A percentile compares a stretch with the other conserved stretches of the same genome.
Evolutionary conservation across 2,113 vertebrate species (phyloP).

Genomic region (Pavo muticus): DNA sequence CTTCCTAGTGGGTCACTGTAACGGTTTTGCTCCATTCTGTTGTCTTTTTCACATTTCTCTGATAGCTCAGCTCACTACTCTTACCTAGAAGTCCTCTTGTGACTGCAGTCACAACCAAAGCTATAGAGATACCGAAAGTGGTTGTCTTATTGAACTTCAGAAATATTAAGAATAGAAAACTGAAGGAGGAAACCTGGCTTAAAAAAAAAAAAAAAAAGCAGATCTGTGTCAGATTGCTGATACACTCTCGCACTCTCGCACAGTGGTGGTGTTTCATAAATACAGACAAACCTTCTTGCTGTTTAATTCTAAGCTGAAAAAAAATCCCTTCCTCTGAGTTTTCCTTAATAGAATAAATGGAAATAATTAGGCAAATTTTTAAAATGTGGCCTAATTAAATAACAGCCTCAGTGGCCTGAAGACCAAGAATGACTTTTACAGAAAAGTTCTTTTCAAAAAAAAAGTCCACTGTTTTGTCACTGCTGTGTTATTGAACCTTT

Average conservation of each 20-base stretch:
- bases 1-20: not conserved
- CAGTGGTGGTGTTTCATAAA: not conserved
- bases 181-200: not conserved
- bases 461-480: not conserved
- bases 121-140: not conserved
- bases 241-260: not conserved
- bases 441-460: not conserved
- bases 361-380: not conserved
- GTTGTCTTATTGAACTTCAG: not conserved
- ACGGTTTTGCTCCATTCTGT: not conserved
- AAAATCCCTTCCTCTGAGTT: not conserved
- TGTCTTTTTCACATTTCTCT: not conserved
- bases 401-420: not conserved
- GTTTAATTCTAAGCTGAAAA: not conserved
- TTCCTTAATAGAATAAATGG: not conserved
- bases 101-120: not conserved
- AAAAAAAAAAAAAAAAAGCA: not conserved
- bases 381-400: not conserved
- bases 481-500: not conserved
- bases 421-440: not conserved
- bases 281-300: not conserved
- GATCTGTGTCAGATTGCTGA: not conserved
- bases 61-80: not conserved
- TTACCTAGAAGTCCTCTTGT: not conserved
- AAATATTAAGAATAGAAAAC: not conserved